Evolutionary conservation across 1,140 invertebrate genomes (phyloP).

Genomic region (Campoletis sonorensis): DNA sequence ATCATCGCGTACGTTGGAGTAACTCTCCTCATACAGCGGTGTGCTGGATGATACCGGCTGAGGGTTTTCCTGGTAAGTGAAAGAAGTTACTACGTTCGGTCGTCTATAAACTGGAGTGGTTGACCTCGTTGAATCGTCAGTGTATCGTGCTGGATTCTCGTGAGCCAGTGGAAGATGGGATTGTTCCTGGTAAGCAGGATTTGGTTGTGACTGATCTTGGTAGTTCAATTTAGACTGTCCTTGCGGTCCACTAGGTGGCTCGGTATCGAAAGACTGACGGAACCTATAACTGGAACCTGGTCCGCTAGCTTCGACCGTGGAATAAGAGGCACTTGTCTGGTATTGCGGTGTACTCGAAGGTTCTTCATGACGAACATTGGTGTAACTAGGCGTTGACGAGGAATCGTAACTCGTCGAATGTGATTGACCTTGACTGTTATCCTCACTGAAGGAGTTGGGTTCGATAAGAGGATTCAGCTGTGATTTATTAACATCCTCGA

Average conservation of each 20-base stretch:
- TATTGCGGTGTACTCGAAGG: slow-evolving; percentile 62
- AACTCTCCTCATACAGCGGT: slow-evolving; percentile 57
- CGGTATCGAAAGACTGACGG: slow-evolving; percentile 58
- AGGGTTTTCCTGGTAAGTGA: slow-evolving; percentile 56
- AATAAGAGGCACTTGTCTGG: slow-evolving; percentile 38
- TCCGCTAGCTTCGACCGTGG: slow-evolving; percentile 41
- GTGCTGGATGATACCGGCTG: slow-evolving; percentile 55
- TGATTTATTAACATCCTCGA: slow-evolving; percentile 56
- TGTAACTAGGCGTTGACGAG: slow-evolving; percentile 59
- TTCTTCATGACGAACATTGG: slow-evolving; percentile 59
- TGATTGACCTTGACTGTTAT: slow-evolving; percentile 37
- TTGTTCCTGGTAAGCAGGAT: slow-evolving; percentile 33
- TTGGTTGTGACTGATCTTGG: slow-evolving; percentile 3
- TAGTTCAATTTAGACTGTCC: slow-evolving; percentile 48
- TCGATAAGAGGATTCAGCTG: slow-evolving; percentile 64
- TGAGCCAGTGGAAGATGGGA: not conserved
- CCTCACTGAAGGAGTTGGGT: slow-evolving; percentile 64
- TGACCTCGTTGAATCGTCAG: slow-evolving; percentile 1
- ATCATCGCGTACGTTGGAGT: slow-evolving; percentile 49
- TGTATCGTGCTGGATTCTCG: not conserved
- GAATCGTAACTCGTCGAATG: slow-evolving; percentile 60
- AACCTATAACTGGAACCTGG: slow-evolving; percentile 59
- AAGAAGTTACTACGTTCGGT: slow-evolving; percentile 53
- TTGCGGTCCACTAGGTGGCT: slow-evolving; percentile 54
- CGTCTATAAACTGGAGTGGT: slow-evolving; percentile 39